Conservation (phyloP, 1,140 invertebrate species). For the Bombus waltoni region DNA sequence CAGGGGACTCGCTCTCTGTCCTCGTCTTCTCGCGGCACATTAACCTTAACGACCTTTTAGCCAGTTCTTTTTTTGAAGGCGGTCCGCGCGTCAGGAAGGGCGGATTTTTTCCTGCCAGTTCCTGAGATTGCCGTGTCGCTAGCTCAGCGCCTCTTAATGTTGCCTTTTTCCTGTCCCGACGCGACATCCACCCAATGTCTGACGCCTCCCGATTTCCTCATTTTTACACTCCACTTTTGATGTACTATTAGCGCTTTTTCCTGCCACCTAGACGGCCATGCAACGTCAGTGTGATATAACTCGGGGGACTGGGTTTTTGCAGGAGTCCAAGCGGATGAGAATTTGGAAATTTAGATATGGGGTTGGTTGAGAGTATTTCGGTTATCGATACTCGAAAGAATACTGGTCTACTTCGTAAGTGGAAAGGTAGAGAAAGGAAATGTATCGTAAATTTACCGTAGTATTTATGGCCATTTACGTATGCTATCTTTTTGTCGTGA, state of each 20-base stretch:
- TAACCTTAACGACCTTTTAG: constrained; percentile 81
- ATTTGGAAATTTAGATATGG: neutral
- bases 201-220: neutral
- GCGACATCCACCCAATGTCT: neutral
- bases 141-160: constrained; percentile 79
- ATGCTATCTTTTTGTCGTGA: too few relatives aligned
- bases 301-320: neutral
- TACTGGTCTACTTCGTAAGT: neutral
- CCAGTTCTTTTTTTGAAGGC: constrained; percentile 66
- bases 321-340: too few relatives aligned
- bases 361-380: too few relatives aligned
- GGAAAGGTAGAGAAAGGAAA: too few relatives aligned
- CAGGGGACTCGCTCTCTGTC: neutral
- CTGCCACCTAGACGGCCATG: neutral
- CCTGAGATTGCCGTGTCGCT: constrained; percentile 77
- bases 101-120: constrained; percentile 69
- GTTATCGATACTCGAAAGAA: neutral
- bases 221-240: constrained; percentile 56
- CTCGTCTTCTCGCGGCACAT: constrained; percentile 69
- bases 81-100: constrained; percentile 13
- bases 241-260: constrained; percentile 55
- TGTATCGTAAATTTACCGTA: too few relatives aligned
- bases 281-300: neutral
- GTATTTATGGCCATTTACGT: too few relatives aligned
- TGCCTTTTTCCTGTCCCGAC: constrained; percentile 67